Evolutionary conservation across 2,797 vertebrate genomes (phyloP), one percentile per base, ranked within the genome.

Genomic region (Carcharodon carcharias): DNA sequence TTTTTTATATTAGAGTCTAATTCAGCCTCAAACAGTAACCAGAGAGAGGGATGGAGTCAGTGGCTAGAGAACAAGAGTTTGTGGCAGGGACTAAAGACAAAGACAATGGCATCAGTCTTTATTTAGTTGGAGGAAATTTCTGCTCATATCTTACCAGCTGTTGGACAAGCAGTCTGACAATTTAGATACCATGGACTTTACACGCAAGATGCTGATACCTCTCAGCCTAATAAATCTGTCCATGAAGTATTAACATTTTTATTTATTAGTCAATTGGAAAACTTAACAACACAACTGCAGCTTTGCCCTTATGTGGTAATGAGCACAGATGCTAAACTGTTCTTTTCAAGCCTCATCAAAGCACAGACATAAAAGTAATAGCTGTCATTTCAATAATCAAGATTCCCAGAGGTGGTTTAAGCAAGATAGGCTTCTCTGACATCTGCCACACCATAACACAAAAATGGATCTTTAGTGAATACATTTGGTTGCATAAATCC

Each of bases 321-420:
- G 50, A 54, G 94, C 94, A 35, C 94, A 77, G 94, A 73, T 77
- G 94, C 54, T 77, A 73, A 95, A 95, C 69, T 71, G 54, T 77
- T 71, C 65, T 95, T 73, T 69, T 35, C 67, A 77, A 69, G 50
- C 26, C 50, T 77, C 50, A 73, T 56, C 54, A n/a, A 56, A 95
- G 50, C 45, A 50, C 69, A 95, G 31, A 12, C 40, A 95, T 69
- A 28, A 95, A 95, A 95, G 23, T 95, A 50, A 95, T n/a, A 16
- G 28, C 18, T 58, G 94, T 73, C 69, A 58, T 77, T 95, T 56
- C 31, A 56, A 71, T 23, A n/a, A 67, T n/a, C 45, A 31, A 18
- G 50, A 54, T 21, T 58, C 69, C 94, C 69, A 95, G 69, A 71
- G 65, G 50, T 35, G 69, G 45, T 93, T 58, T 77, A 56, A 77